Evolutionary conservation across 1,140 invertebrate species (phyloP), one percentile per base, ranked within the genome.

Genomic region (Sogatella furcifera): DNA sequence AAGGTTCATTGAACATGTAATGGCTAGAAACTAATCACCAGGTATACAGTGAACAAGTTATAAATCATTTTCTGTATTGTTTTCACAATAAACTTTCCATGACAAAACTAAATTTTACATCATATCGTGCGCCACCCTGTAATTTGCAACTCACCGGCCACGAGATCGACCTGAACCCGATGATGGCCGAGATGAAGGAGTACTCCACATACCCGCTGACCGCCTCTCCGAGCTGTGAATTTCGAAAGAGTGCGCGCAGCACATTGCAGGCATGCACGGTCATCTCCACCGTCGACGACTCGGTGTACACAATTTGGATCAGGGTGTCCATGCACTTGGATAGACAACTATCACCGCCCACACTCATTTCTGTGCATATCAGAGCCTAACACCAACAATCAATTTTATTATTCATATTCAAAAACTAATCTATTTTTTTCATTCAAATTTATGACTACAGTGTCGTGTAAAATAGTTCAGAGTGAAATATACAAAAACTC

Each of bases 191-290:
- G 65, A 82, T 78, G 1, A 95, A 59, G 5, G 64, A 66, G 42
- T 56, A 24, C 10, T 82, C 81, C 15, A 92, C 79, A 74, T 85
- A 93, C 10, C 81, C 76, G 46, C 81, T 80, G 0, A 90, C 82
- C 60, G 80, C 72, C 60, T 92, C 88, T 22, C 84, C 82, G 11
- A 97, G 75, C 59, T 84, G 77, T 28, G 83, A 81, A 72, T 94
- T 85, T 55, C 85, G 80, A 67, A 84, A 92, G 28, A 97, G 71
- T 0, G 86, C 84, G 64, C 92, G 75, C 52, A 97, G 74, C 58
- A 96, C 89, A 75, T 97, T 95, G 60, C 95, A 71, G 6, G 86
- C 81, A 76, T 96, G 93, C 43, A 86, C 85, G 68, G 86, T 80
- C 0, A 78, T 75, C 69, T 79, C 24, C 2, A 28, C 80, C 17